phyloP scores from a whole-genome alignment of 2,113 vertebrate genomes.

The Acanthisitta chloris region DNA sequence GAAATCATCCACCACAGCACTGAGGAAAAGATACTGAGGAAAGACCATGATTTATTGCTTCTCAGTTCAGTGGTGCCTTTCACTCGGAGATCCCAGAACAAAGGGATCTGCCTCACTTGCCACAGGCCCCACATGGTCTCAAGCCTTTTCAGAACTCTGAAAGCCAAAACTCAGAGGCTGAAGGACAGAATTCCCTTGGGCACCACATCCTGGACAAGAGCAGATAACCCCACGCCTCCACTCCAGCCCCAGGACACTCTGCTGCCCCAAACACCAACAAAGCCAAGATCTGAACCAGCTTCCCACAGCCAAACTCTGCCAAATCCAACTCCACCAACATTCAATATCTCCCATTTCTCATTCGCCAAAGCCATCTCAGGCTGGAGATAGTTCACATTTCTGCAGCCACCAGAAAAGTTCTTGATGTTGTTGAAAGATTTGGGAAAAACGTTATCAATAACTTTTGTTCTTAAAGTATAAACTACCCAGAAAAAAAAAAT shows the following conservation, averaged over 20 bases:
- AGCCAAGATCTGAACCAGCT: neutral
- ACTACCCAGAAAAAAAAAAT: conserved; percentile 10
- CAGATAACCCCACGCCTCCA: neutral
- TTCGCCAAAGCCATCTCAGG: neutral
- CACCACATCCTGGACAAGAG: neutral
- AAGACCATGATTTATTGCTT: neutral
- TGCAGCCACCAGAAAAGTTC: neutral
- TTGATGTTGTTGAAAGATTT: neutral
- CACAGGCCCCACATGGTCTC: accelerated
- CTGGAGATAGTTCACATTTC: neutral
- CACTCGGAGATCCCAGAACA: neutral
- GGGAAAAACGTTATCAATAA: conserved; percentile 31
- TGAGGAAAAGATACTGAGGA: neutral
- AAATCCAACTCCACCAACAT: neutral
- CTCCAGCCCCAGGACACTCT: neutral
- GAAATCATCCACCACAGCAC: neutral
- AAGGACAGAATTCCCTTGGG: neutral
- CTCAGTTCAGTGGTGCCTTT: neutral
- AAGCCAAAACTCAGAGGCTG: neutral
- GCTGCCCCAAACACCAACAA: neutral
- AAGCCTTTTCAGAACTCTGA: neutral
- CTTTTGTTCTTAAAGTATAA: conserved; percentile 64
- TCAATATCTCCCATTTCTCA: accelerated
- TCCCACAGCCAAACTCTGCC: neutral
- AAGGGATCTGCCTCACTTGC: neutral